Evolutionary conservation across 2,888 invertebrate species (phyloP), one percentile per base, ranked within the genome.

Genomic region (Lasioglossum calceatum): DNA sequence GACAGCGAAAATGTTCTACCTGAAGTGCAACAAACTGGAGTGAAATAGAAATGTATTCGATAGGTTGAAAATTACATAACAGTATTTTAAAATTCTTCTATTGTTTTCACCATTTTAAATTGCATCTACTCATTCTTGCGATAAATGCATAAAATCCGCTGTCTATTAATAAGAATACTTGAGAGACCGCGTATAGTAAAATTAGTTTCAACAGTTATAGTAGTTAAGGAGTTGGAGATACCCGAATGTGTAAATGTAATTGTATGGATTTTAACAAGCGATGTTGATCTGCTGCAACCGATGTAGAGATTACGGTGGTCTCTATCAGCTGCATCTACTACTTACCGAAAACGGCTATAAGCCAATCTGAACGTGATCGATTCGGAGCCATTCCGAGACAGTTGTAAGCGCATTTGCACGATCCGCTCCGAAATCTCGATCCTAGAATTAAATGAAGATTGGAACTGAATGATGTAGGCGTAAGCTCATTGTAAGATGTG

Each of bases 221-320:
- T 23, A 54, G 23, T 54, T 23, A 23, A 54, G 1, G 54, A 42
- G 23, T 54, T 54, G 8, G 8, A 23, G 23, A 8, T 10, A 2
- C 23, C 2, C 54, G 23, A 54, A 10, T 23, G 23, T 54, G 23
- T 54, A 54, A 23, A 7, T 54, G 3, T 54, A 23, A 54, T 54
- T 54, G 54, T 54, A 54, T 54, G 23, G 23, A 54, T 54, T 23
- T 54, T 54, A 54, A 8, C 23, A 8, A 54, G 19, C 54, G 8
- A 8, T 19, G 19, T 1, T 50, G 16, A 50, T 50, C 19, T 7
- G 7, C 19, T 19, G 5, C 19, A 19, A 50, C 19, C 19, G 50
- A 5, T 23, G 8, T 7, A 71, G 82, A 79, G 82, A 87, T 87
- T 85, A 83, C 79, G 77, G 79, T 64, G 73, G 82, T 88, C 80